phyloP scores from a whole-genome alignment of 2,797 vertebrate genomes.

The Toxotes lorentzi region DNA sequence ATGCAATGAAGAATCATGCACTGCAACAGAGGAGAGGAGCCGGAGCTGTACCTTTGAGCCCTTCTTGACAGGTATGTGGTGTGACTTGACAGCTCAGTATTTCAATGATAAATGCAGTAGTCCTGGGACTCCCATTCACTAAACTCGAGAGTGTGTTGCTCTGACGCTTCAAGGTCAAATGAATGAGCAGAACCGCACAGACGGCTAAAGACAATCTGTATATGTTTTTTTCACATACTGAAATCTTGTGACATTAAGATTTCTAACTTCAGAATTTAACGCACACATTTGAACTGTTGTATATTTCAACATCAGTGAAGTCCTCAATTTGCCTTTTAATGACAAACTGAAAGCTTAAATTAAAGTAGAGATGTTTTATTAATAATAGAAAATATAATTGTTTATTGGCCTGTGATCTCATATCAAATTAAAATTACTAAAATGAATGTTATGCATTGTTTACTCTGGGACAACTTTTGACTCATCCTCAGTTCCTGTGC shows the following conservation, averaged over 20 bases:
- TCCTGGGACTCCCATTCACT: constrained; percentile 86
- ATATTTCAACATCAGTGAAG: background rate
- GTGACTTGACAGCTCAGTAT: constrained; percentile 90
- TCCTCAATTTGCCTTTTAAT: background rate
- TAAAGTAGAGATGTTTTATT: background rate
- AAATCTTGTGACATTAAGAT: constrained; percentile 22
- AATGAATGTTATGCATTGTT: background rate
- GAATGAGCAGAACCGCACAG: constrained; percentile 76
- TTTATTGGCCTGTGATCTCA: background rate
- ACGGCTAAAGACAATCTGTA: constrained; percentile 52
- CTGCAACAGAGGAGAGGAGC: constrained; percentile 86
- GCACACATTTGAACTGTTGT: background rate
- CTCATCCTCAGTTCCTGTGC: constrained; percentile 22
- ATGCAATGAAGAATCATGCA: constrained; percentile 88
- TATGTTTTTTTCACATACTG: constrained; percentile 16
- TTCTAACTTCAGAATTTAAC: background rate
- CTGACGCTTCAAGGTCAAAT: constrained; percentile 86
- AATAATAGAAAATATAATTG: background rate
- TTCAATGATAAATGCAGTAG: constrained; percentile 90
- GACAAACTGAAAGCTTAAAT: background rate
- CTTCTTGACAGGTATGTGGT: constrained; percentile 87
- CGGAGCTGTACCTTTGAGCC: constrained; percentile 86
- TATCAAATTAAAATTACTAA: background rate
- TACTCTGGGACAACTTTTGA: constrained; percentile 7
- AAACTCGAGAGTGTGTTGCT: constrained; percentile 84